These are phyloP conservation scores for Stenopsyche tienmushanensis DNA, from an alignment of 1,140 invertebrate species.

Conservation along the genomic window DNA sequence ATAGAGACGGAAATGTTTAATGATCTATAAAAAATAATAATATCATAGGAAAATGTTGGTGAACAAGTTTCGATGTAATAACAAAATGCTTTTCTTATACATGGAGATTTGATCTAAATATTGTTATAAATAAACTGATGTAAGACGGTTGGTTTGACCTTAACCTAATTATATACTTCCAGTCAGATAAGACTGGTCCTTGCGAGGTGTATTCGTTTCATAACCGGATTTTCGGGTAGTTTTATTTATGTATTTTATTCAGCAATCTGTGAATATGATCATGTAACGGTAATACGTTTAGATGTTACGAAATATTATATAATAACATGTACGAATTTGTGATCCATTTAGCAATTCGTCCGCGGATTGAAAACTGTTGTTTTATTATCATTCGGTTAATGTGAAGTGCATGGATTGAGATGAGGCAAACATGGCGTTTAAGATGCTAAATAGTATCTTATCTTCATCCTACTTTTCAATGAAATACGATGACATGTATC, in stretches of 20 bases:
- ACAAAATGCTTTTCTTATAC: neutral
- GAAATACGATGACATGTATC: neutral
- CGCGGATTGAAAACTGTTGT: too few relatives aligned
- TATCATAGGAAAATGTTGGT: too few relatives aligned
- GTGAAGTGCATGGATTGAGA: too few relatives aligned
- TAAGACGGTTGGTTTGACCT: conserved; percentile 21
- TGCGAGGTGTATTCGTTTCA: conserved; percentile 7
- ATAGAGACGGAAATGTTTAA: too few relatives aligned
- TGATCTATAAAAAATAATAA: too few relatives aligned
- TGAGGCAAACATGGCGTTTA: too few relatives aligned
- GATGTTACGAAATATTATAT: too few relatives aligned
- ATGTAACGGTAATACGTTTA: conserved; percentile 23
- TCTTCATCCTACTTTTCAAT: conserved; percentile 3
- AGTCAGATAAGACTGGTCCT: neutral
- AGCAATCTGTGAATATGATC: conserved; percentile 3
- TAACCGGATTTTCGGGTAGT: conserved; percentile 19
- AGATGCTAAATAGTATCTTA: too few relatives aligned
- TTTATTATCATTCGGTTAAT: too few relatives aligned
- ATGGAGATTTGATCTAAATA: too few relatives aligned
- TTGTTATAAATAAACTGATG: too few relatives aligned
- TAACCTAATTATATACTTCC: conserved; percentile 18
- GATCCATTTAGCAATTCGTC: too few relatives aligned
- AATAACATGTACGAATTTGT: neutral
- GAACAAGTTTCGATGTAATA: neutral
- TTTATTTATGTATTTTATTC: conserved; percentile 7